phyloP scores from a whole-genome alignment of 2,797 vertebrate species.

The Cryptoblepharus egeriae region DNA sequence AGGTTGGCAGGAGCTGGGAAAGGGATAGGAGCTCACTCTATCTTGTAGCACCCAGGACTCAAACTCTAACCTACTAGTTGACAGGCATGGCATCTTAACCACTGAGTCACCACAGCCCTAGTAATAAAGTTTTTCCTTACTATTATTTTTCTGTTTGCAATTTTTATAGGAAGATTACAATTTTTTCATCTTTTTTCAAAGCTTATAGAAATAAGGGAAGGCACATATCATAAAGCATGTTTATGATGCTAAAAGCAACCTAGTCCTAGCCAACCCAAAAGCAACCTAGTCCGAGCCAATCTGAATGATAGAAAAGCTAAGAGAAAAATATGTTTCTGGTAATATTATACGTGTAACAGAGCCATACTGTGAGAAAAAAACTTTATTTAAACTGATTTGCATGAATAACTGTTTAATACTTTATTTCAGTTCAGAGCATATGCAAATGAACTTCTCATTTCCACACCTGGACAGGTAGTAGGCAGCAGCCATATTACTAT shows the following conservation, averaged over 20 bases:
- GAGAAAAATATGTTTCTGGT: neutral
- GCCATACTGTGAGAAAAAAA: conserved; percentile 36
- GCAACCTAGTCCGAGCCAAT: neutral
- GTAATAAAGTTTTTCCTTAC: too few relatives aligned
- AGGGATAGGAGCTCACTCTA: too few relatives aligned
- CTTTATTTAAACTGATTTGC: conserved; percentile 4
- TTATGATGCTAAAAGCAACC: conserved; percentile 33
- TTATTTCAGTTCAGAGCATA: conserved; percentile 55
- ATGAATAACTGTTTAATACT: conserved; percentile 50
- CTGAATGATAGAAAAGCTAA: neutral
- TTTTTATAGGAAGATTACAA: too few relatives aligned
- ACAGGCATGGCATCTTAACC: too few relatives aligned
- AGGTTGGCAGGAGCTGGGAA: too few relatives aligned
- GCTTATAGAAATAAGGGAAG: too few relatives aligned
- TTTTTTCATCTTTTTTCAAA: too few relatives aligned
- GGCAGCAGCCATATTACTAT: neutral
- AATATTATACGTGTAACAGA: neutral
- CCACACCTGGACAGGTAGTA: rapidly evolving
- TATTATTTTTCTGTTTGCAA: too few relatives aligned
- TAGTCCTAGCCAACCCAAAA: too few relatives aligned
- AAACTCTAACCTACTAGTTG: too few relatives aligned
- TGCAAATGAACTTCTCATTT: conserved; percentile 35
- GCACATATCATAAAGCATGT: neutral
- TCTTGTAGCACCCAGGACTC: too few relatives aligned
- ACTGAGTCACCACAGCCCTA: too few relatives aligned